Evolutionary conservation across 2,113 vertebrate species (phyloP), one percentile per base, ranked within the genome.

Genomic region (Archocentrus centrarchus): DNA sequence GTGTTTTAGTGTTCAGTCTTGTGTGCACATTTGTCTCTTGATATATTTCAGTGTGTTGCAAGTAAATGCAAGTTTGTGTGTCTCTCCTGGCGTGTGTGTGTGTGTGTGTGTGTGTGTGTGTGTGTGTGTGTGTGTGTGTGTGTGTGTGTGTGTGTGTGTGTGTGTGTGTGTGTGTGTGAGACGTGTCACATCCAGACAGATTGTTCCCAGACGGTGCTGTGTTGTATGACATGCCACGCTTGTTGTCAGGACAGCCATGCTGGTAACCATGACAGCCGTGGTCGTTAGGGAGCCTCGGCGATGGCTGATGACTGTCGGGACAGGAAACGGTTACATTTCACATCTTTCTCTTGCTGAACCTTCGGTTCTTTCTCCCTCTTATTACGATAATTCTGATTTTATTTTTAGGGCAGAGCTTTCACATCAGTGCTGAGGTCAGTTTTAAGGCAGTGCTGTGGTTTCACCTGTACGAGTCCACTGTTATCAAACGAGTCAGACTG

Each of bases 161-260:
- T 59, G 44, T 80, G 79, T 41, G 6, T 35, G 30, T 30, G 10
- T 59, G 76, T 35, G 79, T 17, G 61, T 1, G 55, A 5, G 50
- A 62, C 18, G 59, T n/a, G 55, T 90, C 78, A 79, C 13, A 24
- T 35, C 22, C 77, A 73, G 86, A 84, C 85, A 87, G 59, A 64
- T 59, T 22, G 70, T 92, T 88, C 76, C 89, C 89, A 75, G 86
- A 82, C 27, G 30, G 53, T 24, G 4, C 57, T 11, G 79, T 8
- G 27, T 61, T 63, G 85, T 81, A 22, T 53, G 73, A 86, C 82
- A 82, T 2, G 24, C 68, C 70, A 53, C 41, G 39, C 83, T 87
- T 77, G 90, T 93, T 86, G 90, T 90, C 88, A 87, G 85, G 75
- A 88, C 91, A 84, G 80, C 76, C 80, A 13, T 55, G 80, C 83